Conservation (phyloP, 2,797 vertebrate species). For the Varecia variegata region DNA sequence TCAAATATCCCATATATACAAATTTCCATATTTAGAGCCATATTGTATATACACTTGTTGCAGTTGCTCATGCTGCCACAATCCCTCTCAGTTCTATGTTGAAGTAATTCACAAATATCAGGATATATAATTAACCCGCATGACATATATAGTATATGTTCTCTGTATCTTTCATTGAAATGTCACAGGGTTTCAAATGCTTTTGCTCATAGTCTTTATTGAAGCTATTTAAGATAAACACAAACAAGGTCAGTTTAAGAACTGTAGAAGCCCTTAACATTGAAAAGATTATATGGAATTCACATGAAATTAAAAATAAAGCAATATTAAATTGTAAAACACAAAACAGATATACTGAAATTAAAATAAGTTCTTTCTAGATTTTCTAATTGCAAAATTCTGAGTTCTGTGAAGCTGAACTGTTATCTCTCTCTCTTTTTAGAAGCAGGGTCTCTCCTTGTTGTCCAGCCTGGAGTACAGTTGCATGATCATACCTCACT, state of each 20-base stretch:
- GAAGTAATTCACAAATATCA: slow-evolving; percentile 31
- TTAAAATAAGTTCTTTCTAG: slow-evolving; percentile 21
- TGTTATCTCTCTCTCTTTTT: not conserved
- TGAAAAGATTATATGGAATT: not conserved
- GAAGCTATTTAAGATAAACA: slow-evolving; percentile 33
- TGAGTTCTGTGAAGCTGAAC: not conserved
- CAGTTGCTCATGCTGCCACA: not conserved
- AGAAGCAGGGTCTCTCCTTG: not conserved
- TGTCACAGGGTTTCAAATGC: not conserved
- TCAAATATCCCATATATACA: not conserved
- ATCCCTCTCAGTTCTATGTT: not conserved
- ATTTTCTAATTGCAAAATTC: slow-evolving; percentile 26
- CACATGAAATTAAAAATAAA: slow-evolving; percentile 52
- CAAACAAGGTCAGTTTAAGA: slow-evolving; percentile 44
- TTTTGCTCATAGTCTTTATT: slow-evolving; percentile 43
- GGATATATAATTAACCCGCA: slow-evolving; percentile 23
- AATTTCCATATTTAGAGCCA: not conserved
- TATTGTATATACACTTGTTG: slow-evolving; percentile 13
- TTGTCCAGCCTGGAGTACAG: not conserved
- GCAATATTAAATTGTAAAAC: not conserved
- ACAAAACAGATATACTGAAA: not conserved
- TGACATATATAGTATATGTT: slow-evolving; percentile 26
- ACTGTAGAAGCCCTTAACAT: not conserved
- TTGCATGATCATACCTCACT: not conserved
- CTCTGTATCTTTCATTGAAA: slow-evolving; percentile 41